Percentiles rank a stretch among this genome's conserved stretches.
Conservation (phyloP, 2,113 vertebrate genomes). For the Eulacestoma nigropectus region DNA sequence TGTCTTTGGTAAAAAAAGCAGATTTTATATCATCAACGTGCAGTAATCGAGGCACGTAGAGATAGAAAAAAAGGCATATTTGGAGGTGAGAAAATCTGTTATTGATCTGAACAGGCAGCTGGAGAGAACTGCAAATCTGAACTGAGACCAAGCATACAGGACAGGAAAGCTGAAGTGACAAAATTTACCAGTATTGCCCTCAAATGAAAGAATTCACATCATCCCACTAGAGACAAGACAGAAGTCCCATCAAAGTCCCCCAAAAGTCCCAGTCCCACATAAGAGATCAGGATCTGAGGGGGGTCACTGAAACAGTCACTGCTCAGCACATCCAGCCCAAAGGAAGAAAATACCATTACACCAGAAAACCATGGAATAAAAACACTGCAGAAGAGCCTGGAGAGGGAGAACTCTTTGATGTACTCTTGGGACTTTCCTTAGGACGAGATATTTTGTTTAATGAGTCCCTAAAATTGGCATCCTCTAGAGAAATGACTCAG, state of each 20-base stretch:
- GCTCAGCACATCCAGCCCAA: neutral
- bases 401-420: neutral
- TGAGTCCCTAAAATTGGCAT: neutral
- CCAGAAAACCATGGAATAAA: neutral
- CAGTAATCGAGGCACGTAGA: neutral
- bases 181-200: neutral
- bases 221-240: neutral
- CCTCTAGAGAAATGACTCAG: neutral
- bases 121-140: neutral
- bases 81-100: neutral
- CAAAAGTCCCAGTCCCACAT: rapidly evolving
- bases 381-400: neutral
- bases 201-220: neutral
- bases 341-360: neutral
- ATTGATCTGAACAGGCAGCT: neutral
- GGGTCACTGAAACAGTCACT: neutral
- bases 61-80: neutral
- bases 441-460: neutral
- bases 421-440: neutral
- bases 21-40: neutral
- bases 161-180: neutral
- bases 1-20: neutral
- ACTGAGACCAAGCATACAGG: rapidly evolving
- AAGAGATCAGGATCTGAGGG: neutral
- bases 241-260: neutral